These are phyloP conservation scores for Pelobates cultripes DNA, from an alignment of 2,797 vertebrate species.

Conservation along the genomic window DNA sequence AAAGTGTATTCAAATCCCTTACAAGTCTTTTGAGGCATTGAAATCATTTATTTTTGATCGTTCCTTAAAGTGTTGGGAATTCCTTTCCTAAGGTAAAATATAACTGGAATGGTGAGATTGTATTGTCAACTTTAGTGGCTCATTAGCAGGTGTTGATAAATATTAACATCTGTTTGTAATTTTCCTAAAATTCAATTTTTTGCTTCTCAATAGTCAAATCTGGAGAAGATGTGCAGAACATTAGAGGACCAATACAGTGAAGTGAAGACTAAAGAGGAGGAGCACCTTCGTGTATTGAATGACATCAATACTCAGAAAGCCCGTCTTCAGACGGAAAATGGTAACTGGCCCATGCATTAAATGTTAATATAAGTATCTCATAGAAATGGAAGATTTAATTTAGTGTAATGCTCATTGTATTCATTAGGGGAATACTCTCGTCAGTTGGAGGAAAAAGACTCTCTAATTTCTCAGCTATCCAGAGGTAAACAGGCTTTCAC, in stretches of 20 bases:
- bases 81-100: too few relatives aligned
- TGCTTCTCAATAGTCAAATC: conserved; percentile 71
- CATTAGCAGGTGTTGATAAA: too few relatives aligned
- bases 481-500: conserved; percentile 77
- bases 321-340: conserved; percentile 83
- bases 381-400: not conserved
- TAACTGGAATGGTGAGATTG: too few relatives aligned
- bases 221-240: conserved; percentile 84
- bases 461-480: conserved; percentile 78
- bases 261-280: conserved; percentile 81
- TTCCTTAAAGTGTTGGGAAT: too few relatives aligned
- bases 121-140: too few relatives aligned
- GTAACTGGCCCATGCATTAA: conserved; percentile 60
- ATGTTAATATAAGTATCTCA: not conserved
- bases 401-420: conserved; percentile 15
- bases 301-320: conserved; percentile 77
- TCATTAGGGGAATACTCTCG: conserved; percentile 72
- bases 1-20: too few relatives aligned
- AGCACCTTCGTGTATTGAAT: conserved; percentile 79
- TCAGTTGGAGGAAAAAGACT: conserved; percentile 81
- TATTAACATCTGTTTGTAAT: too few relatives aligned
- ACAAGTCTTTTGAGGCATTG: too few relatives aligned
- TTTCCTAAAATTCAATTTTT: too few relatives aligned
- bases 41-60: too few relatives aligned
- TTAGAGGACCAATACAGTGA: conserved; percentile 87